These are phyloP conservation scores for Dasyornis broadbenti DNA, from an alignment of 2,113 vertebrate species.

Conservation along the genomic window DNA sequence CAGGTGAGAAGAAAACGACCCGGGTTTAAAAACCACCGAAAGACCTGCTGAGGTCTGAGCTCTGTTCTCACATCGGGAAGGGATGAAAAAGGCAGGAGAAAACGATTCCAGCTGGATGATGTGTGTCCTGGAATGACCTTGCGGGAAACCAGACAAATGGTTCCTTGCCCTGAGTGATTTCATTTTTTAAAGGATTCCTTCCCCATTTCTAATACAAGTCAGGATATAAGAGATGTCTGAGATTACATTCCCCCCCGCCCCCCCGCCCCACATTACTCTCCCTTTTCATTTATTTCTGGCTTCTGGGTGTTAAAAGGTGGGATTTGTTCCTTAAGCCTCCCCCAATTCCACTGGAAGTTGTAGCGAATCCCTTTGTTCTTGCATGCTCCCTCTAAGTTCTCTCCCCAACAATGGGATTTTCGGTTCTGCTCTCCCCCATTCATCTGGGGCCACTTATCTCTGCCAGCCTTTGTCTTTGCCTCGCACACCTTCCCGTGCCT, in stretches of 20 bases:
- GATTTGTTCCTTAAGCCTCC: neutral
- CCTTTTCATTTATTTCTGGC: neutral
- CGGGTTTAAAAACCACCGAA: neutral
- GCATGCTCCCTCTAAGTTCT: rapidly evolving
- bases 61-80: neutral
- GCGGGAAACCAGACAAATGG: neutral
- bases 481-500: neutral
- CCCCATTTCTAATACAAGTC: neutral
- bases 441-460: neutral
- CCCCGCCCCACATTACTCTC: neutral
- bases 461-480: neutral
- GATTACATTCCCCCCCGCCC: rapidly evolving
- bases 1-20: neutral
- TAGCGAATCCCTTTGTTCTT: neutral
- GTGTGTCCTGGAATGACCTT: neutral
- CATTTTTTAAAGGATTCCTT: neutral
- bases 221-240: neutral
- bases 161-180: neutral
- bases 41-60: neutral
- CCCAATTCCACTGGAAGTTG: rapidly evolving
- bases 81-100: neutral
- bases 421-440: neutral
- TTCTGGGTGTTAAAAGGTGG: neutral
- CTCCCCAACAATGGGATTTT: neutral
- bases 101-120: rapidly evolving